phyloP scores from a whole-genome alignment of 2,888 invertebrate species.

The Argyresthia goedartella region DNA sequence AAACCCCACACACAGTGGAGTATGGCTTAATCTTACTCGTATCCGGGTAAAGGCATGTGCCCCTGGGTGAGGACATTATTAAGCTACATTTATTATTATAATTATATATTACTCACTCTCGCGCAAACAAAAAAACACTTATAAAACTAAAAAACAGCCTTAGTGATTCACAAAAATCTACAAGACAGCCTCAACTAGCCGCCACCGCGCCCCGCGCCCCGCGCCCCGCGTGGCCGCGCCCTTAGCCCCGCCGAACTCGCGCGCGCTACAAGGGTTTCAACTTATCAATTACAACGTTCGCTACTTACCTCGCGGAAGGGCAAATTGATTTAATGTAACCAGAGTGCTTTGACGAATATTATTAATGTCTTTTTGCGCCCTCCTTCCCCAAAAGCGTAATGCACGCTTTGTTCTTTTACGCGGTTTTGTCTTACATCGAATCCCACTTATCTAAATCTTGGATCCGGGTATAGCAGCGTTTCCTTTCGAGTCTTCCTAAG shows the following conservation, averaged over 20 bases:
- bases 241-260: conserved; percentile 32
- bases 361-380: conserved; percentile 70
- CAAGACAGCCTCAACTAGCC: too few species aligned
- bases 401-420: conserved; percentile 64
- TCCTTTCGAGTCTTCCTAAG: too few species aligned
- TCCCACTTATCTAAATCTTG: conserved; percentile 55
- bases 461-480: conserved; percentile 1
- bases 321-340: conserved; percentile 72
- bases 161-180: too few species aligned
- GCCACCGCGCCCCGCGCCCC: neutral
- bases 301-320: conserved; percentile 71
- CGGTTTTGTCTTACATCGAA: conserved; percentile 58
- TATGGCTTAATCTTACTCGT: too few species aligned
- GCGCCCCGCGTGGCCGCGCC: neutral
- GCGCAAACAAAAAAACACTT: too few species aligned
- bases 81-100: too few species aligned
- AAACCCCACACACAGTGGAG: too few species aligned
- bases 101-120: too few species aligned
- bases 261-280: conserved; percentile 69
- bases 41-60: too few species aligned
- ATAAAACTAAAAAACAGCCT: too few species aligned
- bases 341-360: conserved; percentile 72
- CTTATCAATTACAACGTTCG: conserved; percentile 71
- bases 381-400: conserved; percentile 43
- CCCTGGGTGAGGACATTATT: too few species aligned